Evolutionary conservation across 2,797 vertebrate species (phyloP), one percentile per base, ranked within the genome.

Genomic region (Knipowitschia caucasica): DNA sequence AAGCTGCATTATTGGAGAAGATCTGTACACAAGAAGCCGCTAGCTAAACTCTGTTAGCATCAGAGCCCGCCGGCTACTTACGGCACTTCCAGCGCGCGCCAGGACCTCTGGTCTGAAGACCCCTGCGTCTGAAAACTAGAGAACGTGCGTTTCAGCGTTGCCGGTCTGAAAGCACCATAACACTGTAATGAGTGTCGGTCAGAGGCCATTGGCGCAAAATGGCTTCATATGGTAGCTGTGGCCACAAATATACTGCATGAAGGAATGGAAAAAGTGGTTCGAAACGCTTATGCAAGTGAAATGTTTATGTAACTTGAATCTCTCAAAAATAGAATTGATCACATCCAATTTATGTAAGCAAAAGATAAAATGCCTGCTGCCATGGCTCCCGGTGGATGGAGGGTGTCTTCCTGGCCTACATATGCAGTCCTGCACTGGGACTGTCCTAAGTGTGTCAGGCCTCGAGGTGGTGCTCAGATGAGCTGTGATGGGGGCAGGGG

Each of bases 391-490:
- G 73, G 71, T 26, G 54, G 77, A 81, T 78, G 53, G 77, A 81
- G 78, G 82, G 78, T 85, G 80, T 76, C 68, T 65, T 73, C 61
- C 75, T 91, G 88, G 78, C 89, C 90, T 89, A 90, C 81, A 90
- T 90, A 89, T 83, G 83, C 75, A 83, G 82, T 79, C 83, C 75
- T 80, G 81, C 79, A 60, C 86, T 53, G 67, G 69, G 69, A 81
- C 72, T 73, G 86, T 64, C 81, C 87, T 77, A 91, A 88, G 77
- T 88, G 86, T 89, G 89, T 91, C 89, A 88, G 82, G 82, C 83
- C 88, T 88, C 89, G 34, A 79, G 88, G 86, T 83, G 49, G 79
- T 68, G 43, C 81, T 74, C 73, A 81, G 81, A 88, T 86, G 80
- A 73, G 81, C 82, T 71, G 65, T 69, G 50, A 65, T 50, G 52